A percentile compares a stretch with the other conserved stretches of the same genome.
Conservation (phyloP, 2,113 vertebrate species). For the Pandion haliaetus region DNA sequence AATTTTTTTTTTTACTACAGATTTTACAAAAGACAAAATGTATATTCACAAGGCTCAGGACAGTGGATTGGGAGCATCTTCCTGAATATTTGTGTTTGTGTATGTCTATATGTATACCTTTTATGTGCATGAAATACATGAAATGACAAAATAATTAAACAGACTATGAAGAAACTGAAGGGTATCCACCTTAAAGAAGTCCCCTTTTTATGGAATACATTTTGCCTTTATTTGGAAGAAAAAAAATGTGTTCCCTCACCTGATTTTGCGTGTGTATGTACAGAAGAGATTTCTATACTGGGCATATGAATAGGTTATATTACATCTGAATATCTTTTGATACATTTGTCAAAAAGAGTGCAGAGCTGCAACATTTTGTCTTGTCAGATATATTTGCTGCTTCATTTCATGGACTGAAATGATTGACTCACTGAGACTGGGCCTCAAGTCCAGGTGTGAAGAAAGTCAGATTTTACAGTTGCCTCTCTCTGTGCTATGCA, state of each 20-base stretch:
- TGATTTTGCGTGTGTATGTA: not conserved
- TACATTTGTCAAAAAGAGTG: not conserved
- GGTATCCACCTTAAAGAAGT: not conserved
- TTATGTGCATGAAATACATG: not conserved
- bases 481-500: not conserved
- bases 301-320: not conserved
- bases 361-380: not conserved
- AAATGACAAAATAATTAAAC: not conserved
- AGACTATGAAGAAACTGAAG: not conserved
- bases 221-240: not conserved
- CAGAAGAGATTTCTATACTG: not conserved
- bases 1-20: not conserved
- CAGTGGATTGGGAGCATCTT: not conserved
- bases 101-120: not conserved
- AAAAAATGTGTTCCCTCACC: fast-evolving
- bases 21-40: not conserved
- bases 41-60: not conserved
- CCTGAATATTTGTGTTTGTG: not conserved
- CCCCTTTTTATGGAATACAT: not conserved
- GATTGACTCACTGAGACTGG: not conserved
- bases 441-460: not conserved
- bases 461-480: not conserved
- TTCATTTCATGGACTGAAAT: not conserved
- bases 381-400: not conserved
- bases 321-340: not conserved